phyloP scores from a whole-genome alignment of 1,140 invertebrate genomes.

The Drosophila bifasciata region DNA sequence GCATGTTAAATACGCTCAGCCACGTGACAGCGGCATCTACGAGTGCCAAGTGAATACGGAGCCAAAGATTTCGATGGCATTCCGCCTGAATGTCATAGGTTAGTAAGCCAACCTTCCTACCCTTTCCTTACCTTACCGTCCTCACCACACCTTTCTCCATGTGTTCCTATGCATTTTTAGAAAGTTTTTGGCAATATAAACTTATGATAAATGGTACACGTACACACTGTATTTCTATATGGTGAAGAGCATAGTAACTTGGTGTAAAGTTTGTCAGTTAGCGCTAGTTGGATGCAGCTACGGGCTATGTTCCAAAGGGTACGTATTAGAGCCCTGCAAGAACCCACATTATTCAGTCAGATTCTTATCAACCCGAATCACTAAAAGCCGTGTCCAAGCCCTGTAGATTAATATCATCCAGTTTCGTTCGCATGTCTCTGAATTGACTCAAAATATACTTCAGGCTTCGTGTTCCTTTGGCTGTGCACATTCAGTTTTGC shows the following conservation, averaged over 20 bases:
- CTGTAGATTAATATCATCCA: too few species aligned
- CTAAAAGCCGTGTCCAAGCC: too few species aligned
- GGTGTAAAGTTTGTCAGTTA: slow-evolving; percentile 58
- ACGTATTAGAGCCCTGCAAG: neutral
- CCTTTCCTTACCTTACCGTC: neutral
- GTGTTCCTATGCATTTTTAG: slow-evolving; percentile 64
- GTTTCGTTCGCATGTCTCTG: too few species aligned
- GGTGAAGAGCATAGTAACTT: slow-evolving; percentile 52
- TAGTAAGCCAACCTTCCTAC: slow-evolving; percentile 84
- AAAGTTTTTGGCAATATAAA: slow-evolving; percentile 47
- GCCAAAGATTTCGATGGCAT: slow-evolving; percentile 95
- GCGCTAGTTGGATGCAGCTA: neutral
- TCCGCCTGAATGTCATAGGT: slow-evolving; percentile 94
- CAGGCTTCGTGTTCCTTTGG: too few species aligned
- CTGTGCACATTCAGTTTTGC: too few species aligned
- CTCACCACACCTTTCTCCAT: neutral
- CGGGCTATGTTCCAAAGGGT: neutral
- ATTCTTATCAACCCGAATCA: too few species aligned
- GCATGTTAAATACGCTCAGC: slow-evolving; percentile 95
- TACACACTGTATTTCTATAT: slow-evolving; percentile 26
- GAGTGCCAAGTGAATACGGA: slow-evolving; percentile 97
- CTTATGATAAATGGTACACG: slow-evolving; percentile 20
- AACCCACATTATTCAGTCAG: too few species aligned
- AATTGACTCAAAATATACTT: too few species aligned
- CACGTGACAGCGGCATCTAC: slow-evolving; percentile 93